Evolutionary conservation across 2,797 vertebrate genomes (phyloP).

Genomic region (Chloroceryle amazona): DNA sequence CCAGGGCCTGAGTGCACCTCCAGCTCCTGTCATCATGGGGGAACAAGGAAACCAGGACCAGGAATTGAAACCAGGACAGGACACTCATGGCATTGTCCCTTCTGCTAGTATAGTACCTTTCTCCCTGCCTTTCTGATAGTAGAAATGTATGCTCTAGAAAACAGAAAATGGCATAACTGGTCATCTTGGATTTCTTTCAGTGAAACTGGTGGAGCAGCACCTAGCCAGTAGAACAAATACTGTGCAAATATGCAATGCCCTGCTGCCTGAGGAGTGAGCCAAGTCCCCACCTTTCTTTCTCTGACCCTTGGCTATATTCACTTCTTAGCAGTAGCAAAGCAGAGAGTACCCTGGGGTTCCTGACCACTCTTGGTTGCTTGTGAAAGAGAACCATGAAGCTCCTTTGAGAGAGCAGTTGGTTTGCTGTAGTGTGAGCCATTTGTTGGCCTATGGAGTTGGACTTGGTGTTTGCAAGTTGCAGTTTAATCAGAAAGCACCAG

Average conservation of each 20-base stretch:
- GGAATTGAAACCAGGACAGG: slow-evolving; percentile 53
- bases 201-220: neutral
- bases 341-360: neutral
- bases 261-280: neutral
- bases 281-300: neutral
- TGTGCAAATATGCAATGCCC: neutral
- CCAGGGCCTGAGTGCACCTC: slow-evolving; percentile 56
- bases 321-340: neutral
- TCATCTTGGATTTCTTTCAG: neutral
- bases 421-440: neutral
- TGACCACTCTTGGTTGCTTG: neutral
- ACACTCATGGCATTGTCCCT: slow-evolving; percentile 24
- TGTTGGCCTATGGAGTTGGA: neutral
- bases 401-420: neutral
- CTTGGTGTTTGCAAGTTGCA: neutral
- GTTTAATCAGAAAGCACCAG: neutral
- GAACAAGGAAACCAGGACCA: slow-evolving; percentile 71
- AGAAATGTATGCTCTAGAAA: neutral
- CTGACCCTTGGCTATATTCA: neutral
- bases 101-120: slow-evolving; percentile 3
- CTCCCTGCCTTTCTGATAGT: neutral
- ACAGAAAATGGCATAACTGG: neutral
- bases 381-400: neutral
- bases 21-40: slow-evolving; percentile 49
- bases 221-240: neutral